A percentile compares a stretch with the other conserved stretches of the same genome.
Conservation (phyloP, 2,888 invertebrate genomes). For the Cepaea hortensis region DNA sequence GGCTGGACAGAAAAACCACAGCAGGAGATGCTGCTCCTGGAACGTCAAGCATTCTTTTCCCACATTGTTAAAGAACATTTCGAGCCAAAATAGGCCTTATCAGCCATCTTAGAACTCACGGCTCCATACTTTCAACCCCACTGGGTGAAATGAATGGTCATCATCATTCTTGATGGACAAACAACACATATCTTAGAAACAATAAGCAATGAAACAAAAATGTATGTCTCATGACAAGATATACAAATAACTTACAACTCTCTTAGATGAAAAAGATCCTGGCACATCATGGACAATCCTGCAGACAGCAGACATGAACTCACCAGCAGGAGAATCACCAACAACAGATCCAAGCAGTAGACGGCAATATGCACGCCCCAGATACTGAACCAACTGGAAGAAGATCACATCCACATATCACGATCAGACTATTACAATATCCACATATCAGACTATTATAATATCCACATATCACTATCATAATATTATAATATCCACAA, state of each 20-base stretch:
- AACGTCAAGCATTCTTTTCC: no score
- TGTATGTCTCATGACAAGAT: not conserved
- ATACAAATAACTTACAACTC: conserved; percentile 10
- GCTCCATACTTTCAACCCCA: no score
- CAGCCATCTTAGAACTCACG: no score
- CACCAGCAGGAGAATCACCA: conserved; percentile 30
- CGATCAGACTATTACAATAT: not conserved
- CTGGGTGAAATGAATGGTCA: no score
- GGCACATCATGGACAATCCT: conserved; percentile 25
- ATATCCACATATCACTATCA: not conserved
- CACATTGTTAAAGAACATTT: no score
- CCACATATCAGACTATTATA: not conserved
- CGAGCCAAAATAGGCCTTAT: no score
- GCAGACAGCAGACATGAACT: conserved; percentile 35
- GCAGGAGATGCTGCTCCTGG: no score
- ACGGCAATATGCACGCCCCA: conserved; percentile 28
- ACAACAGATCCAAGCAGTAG: conserved; percentile 9
- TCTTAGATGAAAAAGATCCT: conserved; percentile 7
- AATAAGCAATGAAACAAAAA: not conserved
- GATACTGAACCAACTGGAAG: conserved; percentile 32
- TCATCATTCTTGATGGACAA: no score
- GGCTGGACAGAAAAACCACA: no score
- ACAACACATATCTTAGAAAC: no score
- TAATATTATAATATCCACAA: not conserved
- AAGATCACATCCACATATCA: not conserved